Base-by-base conservation (phyloP, 1,140 invertebrate genomes). In the Uloborus diversus region DNA sequence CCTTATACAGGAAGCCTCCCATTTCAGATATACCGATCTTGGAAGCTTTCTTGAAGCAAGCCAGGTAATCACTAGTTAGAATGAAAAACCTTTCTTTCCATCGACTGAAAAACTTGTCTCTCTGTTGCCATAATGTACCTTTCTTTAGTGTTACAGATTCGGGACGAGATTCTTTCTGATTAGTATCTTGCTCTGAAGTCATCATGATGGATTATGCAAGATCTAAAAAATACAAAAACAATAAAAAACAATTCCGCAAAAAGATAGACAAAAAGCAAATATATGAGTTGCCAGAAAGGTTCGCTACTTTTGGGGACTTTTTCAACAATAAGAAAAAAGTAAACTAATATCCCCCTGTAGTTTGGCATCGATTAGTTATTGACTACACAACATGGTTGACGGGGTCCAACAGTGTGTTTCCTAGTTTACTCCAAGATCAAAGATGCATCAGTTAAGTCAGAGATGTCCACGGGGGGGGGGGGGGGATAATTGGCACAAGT, bases 61-160 rank as follows among this genome's bases (percentile, higher is more conserved):
- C 90, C 65, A 92, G 86, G 84, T 92, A 92, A 83, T 92, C 91
- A 71, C 89, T 87, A 23, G 91, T 92, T 14, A 92, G 86, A 59
- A 92, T 90, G 86, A 92, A 92, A 84, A 91, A 92, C 75, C 91
- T 86, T 84, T 92, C 91, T 84, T 92, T 92, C 91, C 91, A 92
- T 66, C 91, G 85, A 28, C 90, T 91, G 84, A 91, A 91, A 35
- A 92, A 87, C 81, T 90, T 88, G 85, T 91, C 90, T 68, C 90
- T 85, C 56, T 92, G 91, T 85, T 92, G 91, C 88, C 90, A 91
- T 47, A 92, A 85, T 20, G 92, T 86, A 30, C 91, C 91, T 59
- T 90, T 89, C 83, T 91, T 91, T 81, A 91, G 88, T 51, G 90
- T 89, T 4, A 78, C 70, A 14, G 68, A 66, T 61, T 82, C 81